Evolutionary conservation across 2,113 vertebrate species (phyloP).

Genomic region (Corythoichthys intestinalis): DNA sequence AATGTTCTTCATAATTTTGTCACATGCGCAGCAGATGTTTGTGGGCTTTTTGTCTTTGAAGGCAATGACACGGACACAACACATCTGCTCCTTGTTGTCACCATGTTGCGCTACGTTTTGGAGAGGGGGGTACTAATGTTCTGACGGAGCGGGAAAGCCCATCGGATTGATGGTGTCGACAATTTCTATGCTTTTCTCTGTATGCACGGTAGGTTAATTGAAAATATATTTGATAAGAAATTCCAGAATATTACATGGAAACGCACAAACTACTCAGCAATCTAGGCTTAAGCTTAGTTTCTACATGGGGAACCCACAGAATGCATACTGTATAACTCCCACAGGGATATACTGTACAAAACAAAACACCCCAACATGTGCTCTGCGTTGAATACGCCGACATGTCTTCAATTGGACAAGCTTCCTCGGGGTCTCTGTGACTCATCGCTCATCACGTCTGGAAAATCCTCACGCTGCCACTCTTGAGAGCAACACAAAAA

Average conservation of each 20-base stretch:
- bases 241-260: too few species aligned
- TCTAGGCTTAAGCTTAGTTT: too few species aligned
- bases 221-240: too few species aligned
- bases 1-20: slow-evolving; percentile 15
- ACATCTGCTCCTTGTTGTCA: slow-evolving; percentile 13
- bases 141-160: slow-evolving; percentile 29
- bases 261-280: too few species aligned
- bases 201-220: too few species aligned
- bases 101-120: slow-evolving; percentile 20
- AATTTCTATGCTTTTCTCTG: slow-evolving; percentile 34
- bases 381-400: not conserved
- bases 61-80: slow-evolving; percentile 27
- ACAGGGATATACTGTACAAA: not conserved
- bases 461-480: slow-evolving; percentile 69
- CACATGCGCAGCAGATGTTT: slow-evolving; percentile 14
- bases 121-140: slow-evolving; percentile 6
- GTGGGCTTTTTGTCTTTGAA: slow-evolving; percentile 1
- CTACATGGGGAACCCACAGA: not conserved
- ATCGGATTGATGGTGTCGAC: slow-evolving; percentile 63
- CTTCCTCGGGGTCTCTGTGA: slow-evolving; percentile 73
- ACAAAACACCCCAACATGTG: not conserved
- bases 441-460: slow-evolving; percentile 78
- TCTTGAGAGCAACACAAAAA: slow-evolving; percentile 37
- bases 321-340: not conserved
- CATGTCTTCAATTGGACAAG: slow-evolving; percentile 59